Evolutionary conservation across 1,140 invertebrate genomes (phyloP), one percentile per base, ranked within the genome.

Genomic region (Lasaia peninsularis): DNA sequence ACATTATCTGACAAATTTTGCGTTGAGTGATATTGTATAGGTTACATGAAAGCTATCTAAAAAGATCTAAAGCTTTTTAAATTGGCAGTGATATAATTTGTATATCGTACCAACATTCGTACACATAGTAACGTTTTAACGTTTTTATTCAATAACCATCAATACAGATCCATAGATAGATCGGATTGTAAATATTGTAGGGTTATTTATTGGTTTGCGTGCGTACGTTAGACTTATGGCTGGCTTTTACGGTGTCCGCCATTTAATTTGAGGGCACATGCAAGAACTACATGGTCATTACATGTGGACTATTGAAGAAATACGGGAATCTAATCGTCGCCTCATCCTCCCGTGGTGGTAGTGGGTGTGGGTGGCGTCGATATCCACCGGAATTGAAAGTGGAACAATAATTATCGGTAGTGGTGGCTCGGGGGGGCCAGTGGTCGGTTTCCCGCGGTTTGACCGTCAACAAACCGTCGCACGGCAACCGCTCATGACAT

Each of bases 401-500:
- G 71, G 80, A 75, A 80, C 78, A 75, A 80, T 84, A 86, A 88
- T 88, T 88, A 86, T 85, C 64, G 77, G 75, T 77, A 75, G 78
- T 78, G 77, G 80, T 61, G 54, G 61, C 49, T 58, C 60, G 60
- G 70, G 75, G 70, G 44, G 73, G 69, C 71, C 70, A 71, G 67
- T 75, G 81, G 79, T 73, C 67, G 68, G 68, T 68, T 86, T 85
- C 85, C 79, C 81, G 80, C 78, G 78, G 73, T 61, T 63, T 60
- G 65, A 83, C 75, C 80, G 83, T 80, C 86, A 88, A 88, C 86
- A 88, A 88, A 88, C 83, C 67, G 86, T 88, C 73, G 82, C 86
- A 34, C 63, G 70, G 86, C 86, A 86, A 88, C 86, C 71, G 75
- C 77, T 88, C 83, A 88, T 88, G 83, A 88, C 79, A 86, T 86